Evolutionary conservation across 2,113 vertebrate genomes (phyloP).

Genomic region (Vulpes vulpes): DNA sequence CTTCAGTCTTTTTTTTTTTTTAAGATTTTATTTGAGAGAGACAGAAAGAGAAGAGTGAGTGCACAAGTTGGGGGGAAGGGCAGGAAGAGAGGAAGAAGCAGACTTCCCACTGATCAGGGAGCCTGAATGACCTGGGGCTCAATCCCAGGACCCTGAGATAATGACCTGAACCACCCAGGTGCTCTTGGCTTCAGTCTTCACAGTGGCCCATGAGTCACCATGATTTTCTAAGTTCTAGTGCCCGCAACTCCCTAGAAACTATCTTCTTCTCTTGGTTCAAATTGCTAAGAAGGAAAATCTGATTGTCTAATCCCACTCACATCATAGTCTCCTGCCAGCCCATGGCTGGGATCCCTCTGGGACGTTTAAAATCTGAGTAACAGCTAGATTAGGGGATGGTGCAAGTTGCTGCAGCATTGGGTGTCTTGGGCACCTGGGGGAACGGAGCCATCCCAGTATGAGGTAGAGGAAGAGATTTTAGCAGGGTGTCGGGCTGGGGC

Average conservation of each 20-base stretch:
- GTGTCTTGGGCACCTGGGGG: not conserved
- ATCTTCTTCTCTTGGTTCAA: not conserved
- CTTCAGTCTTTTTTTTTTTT: not conserved
- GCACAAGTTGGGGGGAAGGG: not conserved
- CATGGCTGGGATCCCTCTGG: too few relatives aligned
- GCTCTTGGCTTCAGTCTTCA: not conserved
- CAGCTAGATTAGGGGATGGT: not conserved
- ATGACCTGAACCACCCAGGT: not conserved
- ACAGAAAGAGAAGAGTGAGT: too few relatives aligned
- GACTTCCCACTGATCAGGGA: not conserved
- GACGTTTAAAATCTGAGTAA: not conserved
- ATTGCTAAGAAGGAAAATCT: not conserved
- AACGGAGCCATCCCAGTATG: fast-evolving
- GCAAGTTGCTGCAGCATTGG: not conserved
- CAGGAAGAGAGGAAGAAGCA: not conserved
- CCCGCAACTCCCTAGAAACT: not conserved
- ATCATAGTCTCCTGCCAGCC: not conserved
- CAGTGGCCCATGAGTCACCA: not conserved
- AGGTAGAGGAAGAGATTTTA: not conserved
- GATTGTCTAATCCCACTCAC: not conserved
- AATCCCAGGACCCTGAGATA: not conserved
- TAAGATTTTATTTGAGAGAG: not conserved
- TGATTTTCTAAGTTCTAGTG: not conserved
- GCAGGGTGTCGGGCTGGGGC: not conserved
- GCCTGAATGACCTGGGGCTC: not conserved